Evolutionary conservation across 2,888 invertebrate species (phyloP), one percentile per base, ranked within the genome.

Genomic region (Tuta absoluta): DNA sequence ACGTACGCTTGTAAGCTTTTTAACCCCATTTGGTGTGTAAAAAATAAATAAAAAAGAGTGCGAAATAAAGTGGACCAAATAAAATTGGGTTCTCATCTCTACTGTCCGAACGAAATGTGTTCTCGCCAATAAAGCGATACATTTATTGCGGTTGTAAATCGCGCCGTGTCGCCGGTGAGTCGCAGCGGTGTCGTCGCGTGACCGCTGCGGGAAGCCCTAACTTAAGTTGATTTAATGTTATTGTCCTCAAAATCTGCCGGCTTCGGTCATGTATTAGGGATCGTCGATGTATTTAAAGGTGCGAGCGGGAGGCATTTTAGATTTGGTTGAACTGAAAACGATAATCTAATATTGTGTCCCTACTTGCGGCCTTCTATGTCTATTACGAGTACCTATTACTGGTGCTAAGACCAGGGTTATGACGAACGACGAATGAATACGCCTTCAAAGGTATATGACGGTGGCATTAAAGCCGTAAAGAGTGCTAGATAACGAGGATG

Each of bases 71-170:
- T 7, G 10, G 33, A 8, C 14, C 8, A 45, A 24, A 41, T 41
- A 60, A 60, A 19, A 24, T 23, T 45, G 14, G 5, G 14, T 21
- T 59, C 62, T 45, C 62, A 62, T 33, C 62, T 51, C 62, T 62
- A 62, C 85, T 86, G 85, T 87, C 87, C 88, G 82, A 80, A 82
- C 82, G 86, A 89, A 89, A 86, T 87, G 88, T 87, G 84, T 83
- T 81, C 83, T 84, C 83, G 84, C 83, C 89, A 86, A 89, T 89
- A 89, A 88, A 84, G 84, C 84, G 85, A 87, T 86, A 86, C 88
- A 89, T 89, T 89, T 89, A 89, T 88, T 87, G 86, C 82, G 78
- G 83, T 82, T 82, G 87, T 89, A 89, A 89, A 86, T 86, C 82
- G 81, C 78, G 78, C 75, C 75, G 19, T 74, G 81, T 7, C 48